phyloP scores from a whole-genome alignment of 1,140 invertebrate species.

The Magallana ariakensis region DNA sequence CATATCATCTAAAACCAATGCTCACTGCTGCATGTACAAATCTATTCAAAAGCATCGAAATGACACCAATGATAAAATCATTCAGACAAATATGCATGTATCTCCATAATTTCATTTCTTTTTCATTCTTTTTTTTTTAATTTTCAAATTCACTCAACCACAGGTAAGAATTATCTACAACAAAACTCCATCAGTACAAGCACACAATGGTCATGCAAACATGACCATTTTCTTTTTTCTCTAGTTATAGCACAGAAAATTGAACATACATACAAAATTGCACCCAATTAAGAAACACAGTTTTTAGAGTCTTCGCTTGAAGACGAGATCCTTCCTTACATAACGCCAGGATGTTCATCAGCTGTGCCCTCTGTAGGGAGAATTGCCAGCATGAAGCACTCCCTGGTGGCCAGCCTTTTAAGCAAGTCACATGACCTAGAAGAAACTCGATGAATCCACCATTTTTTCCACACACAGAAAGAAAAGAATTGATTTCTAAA shows the following conservation, averaged over 20 bases:
- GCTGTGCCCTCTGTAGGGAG: not conserved
- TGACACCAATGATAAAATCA: no score
- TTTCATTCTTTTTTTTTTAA: no score
- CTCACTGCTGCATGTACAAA: no score
- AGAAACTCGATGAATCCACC: not conserved
- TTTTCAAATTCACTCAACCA: no score
- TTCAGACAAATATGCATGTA: no score
- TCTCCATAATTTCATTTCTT: no score
- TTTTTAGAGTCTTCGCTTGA: slow-evolving; percentile 26
- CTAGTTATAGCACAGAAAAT: not conserved
- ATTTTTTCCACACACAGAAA: not conserved
- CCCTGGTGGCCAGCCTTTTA: not conserved
- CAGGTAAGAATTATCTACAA: no score
- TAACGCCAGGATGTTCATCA: not conserved
- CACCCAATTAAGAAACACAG: no score
- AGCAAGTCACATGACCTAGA: not conserved
- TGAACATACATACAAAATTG: no score
- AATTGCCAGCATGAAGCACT: not conserved
- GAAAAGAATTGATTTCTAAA: not conserved
- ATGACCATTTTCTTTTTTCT: not conserved
- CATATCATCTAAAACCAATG: no score
- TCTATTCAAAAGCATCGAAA: no score
- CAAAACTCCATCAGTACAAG: not conserved
- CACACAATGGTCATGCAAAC: not conserved
- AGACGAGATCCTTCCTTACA: not conserved